phyloP scores from a whole-genome alignment of 1,140 invertebrate species.

The Procambarus virginalis region DNA sequence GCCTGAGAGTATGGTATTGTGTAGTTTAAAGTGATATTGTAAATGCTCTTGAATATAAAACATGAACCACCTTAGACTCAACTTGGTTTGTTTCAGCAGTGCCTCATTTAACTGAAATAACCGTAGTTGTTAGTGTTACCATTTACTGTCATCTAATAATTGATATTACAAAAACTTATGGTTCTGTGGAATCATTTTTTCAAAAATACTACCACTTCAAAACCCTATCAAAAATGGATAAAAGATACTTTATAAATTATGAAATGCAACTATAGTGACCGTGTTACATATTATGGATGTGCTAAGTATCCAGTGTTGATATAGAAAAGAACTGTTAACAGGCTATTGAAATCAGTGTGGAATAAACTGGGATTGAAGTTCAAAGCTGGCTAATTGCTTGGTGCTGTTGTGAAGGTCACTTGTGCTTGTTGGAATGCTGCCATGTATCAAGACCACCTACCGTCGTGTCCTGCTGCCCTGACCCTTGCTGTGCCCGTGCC shows the following conservation, averaged over 20 bases:
- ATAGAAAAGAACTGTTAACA: constrained; percentile 37
- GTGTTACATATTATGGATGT: constrained; percentile 40
- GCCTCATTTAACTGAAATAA: constrained; percentile 65
- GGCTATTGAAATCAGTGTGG: constrained; percentile 35
- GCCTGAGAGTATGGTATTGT: constrained; percentile 61
- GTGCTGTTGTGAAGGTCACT: constrained; percentile 62
- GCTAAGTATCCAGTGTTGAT: constrained; percentile 35
- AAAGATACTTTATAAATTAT: constrained; percentile 28
- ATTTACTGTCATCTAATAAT: constrained; percentile 57
- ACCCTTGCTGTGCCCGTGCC: constrained; percentile 38
- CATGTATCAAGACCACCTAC: constrained; percentile 57
- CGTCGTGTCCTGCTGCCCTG: constrained; percentile 41
- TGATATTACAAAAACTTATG: constrained; percentile 43
- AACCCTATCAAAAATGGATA: constrained; percentile 34
- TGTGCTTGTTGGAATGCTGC: constrained; percentile 59
- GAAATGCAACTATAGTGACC: constrained; percentile 59
- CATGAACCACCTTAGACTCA: constrained; percentile 50
- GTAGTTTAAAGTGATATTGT: constrained; percentile 66
- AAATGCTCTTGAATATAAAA: constrained; percentile 59
- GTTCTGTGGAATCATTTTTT: constrained; percentile 60
- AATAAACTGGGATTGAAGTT: constrained; percentile 30
- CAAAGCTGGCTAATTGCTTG: constrained; percentile 50
- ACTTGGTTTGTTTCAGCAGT: constrained; percentile 64
- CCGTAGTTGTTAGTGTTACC: constrained; percentile 65
- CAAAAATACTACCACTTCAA: constrained; percentile 53